Base-by-base conservation (phyloP, 2,888 invertebrate genomes). In the Chalcis sispes region DNA sequence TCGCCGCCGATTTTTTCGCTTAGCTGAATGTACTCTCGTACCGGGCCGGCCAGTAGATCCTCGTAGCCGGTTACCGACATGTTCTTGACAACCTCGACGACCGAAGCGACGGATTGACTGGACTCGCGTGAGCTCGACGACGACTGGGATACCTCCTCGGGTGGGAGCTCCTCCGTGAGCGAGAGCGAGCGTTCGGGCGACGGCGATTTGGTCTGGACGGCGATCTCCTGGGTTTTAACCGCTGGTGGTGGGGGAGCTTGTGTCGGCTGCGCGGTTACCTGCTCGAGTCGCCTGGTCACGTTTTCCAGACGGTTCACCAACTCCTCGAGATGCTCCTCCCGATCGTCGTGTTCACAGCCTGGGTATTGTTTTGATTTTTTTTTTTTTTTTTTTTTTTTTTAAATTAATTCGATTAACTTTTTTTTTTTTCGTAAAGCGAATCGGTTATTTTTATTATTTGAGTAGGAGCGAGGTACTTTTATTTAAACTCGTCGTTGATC, bases 1-100 rank as follows among this genome's bases (percentile, higher is more conserved):
- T 96, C 96, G 25, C 95, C 95, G 52, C 96, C 96, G 81, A 98
- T 95, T 89, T 95, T 91, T 86, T 92, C 90, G 77, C 97, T 96
- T 75, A 94, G 89, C 75, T 92, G 90, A 78, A 96, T 86, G 89
- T 94, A 98, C 79, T 93, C 92, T 81, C 92, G 91, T 83, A 98
- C 91, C 61, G 95, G 93, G 23, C 88, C 88, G n/a, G 79, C 90
- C 79, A 95, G 87, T 79, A 96, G 91, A 86, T 95, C 94, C 85
- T 93, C 91, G 87, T 93, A 96, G 20, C 94, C 95, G 84, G 92
- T 91, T 80, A 95, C 92, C 86, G 95, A 95, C 96, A 96, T 96
- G 81, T 84, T 90, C 86, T 85, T 87, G 29, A 85, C 82, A 36
- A 82, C 80, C 32, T 85, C 82, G 27, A 84, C 81, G 29, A 84